Evolutionary conservation across 1,140 invertebrate species (phyloP).

Genomic region (Euura saliciscinereae): DNA sequence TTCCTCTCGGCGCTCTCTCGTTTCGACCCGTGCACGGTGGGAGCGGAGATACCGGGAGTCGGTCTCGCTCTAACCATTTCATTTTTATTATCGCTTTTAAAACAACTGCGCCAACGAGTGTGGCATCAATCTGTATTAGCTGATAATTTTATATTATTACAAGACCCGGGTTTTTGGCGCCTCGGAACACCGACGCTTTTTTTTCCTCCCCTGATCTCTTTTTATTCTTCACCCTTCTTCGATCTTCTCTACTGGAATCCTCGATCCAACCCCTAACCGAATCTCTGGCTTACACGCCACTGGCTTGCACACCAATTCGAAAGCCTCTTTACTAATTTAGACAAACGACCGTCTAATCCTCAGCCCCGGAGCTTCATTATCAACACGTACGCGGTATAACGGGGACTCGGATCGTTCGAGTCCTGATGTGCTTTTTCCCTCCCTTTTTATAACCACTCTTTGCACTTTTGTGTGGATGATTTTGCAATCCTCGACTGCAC

Average conservation of each 20-base stretch:
- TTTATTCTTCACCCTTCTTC: not conserved
- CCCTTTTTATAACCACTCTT: not conserved
- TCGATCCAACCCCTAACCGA: not conserved
- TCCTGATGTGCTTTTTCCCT: not conserved
- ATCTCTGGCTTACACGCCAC: not conserved
- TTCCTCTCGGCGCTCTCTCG: constrained; percentile 11
- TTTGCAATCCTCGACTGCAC: too few species aligned
- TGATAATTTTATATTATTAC: constrained; percentile 57
- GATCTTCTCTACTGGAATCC: not conserved
- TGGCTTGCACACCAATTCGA: not conserved
- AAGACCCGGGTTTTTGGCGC: constrained; percentile 4
- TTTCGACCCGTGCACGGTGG: constrained; percentile 13
- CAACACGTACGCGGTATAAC: not conserved
- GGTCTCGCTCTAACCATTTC: constrained; percentile 43
- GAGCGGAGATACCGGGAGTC: not conserved
- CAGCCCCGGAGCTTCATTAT: not conserved
- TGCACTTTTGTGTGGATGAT: not conserved
- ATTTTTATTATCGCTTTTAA: constrained; percentile 57
- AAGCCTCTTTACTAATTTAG: constrained; percentile 1
- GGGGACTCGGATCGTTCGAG: not conserved
- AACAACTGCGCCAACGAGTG: constrained; percentile 41
- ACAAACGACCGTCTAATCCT: constrained; percentile 12
- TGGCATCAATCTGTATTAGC: constrained; percentile 57
- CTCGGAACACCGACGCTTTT: not conserved
- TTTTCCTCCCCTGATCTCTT: not conserved